phyloP scores from a whole-genome alignment of 2,797 vertebrate species.

The Melopsittacus undulatus region DNA sequence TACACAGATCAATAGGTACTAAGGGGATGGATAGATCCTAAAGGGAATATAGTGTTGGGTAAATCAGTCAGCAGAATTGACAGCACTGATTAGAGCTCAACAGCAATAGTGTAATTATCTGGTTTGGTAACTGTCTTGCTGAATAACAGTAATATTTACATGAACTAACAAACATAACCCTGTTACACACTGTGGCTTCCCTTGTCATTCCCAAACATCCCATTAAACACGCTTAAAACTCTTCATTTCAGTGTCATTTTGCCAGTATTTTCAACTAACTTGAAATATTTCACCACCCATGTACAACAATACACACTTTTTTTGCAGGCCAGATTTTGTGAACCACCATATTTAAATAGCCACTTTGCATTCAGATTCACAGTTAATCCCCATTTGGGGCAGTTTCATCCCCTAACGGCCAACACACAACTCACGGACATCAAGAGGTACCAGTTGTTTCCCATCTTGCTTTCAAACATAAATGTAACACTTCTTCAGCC shows the following conservation, averaged over 20 bases:
- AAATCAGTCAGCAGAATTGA: not conserved
- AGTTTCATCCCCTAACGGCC: constrained; percentile 1
- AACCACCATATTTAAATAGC: not conserved
- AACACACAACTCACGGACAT: not conserved
- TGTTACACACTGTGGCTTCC: not conserved
- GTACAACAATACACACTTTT: not conserved
- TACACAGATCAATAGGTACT: not conserved
- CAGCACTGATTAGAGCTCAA: not conserved
- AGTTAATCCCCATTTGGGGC: not conserved
- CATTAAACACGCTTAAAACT: not conserved
- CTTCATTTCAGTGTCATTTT: not conserved
- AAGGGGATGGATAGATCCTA: not conserved
- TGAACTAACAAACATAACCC: not conserved
- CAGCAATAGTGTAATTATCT: rapidly evolving
- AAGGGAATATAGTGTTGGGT: rapidly evolving
- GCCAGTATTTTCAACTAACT: not conserved
- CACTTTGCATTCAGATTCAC: not conserved
- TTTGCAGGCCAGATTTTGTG: not conserved
- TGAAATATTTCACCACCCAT: not conserved
- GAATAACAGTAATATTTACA: not conserved
- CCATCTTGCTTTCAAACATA: not conserved
- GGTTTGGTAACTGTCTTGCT: not conserved
- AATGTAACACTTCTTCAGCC: not conserved
- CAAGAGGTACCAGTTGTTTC: not conserved
- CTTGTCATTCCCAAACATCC: not conserved